A percentile compares a stretch with the other conserved stretches of the same genome.
Evolutionary conservation across 1,140 invertebrate genomes (phyloP).

Genomic region (Camponotus floridanus): DNA sequence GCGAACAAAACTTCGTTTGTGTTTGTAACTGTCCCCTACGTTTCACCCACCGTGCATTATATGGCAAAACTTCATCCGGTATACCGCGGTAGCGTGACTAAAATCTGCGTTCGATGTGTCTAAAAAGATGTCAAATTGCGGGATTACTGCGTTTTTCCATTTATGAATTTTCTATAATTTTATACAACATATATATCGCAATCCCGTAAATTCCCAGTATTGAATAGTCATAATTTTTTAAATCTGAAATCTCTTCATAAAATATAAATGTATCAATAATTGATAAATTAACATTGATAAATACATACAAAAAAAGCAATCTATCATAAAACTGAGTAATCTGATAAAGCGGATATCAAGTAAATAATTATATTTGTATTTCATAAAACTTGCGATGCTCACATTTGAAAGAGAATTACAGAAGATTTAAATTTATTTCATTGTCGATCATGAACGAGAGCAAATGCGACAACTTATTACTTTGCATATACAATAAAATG

Average conservation of each 20-base stretch:
- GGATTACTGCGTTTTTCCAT: slow-evolving; percentile 3
- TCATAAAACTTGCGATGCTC: neutral
- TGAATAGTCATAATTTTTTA: neutral
- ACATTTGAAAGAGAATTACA: neutral
- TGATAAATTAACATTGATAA: slow-evolving; percentile 3
- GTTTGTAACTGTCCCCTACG: slow-evolving; percentile 75
- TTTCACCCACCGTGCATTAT: slow-evolving; percentile 67
- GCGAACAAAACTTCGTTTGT: slow-evolving; percentile 73
- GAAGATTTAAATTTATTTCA: neutral
- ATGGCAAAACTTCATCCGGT: slow-evolving; percentile 20
- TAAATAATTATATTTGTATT: neutral
- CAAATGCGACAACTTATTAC: slow-evolving; percentile 8
- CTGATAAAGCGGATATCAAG: neutral
- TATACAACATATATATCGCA: neutral
- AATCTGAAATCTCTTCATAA: neutral
- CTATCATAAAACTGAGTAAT: neutral
- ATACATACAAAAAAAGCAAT: neutral
- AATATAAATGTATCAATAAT: neutral
- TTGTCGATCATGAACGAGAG: neutral
- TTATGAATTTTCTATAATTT: neutral
- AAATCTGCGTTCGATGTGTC: slow-evolving; percentile 27
- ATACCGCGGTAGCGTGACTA: neutral
- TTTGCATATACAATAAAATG: neutral
- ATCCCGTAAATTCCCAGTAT: neutral
- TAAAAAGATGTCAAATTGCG: slow-evolving; percentile 11